Base-by-base conservation (phyloP, 2,113 vertebrate genomes). In the Scartelaos histophorus region DNA sequence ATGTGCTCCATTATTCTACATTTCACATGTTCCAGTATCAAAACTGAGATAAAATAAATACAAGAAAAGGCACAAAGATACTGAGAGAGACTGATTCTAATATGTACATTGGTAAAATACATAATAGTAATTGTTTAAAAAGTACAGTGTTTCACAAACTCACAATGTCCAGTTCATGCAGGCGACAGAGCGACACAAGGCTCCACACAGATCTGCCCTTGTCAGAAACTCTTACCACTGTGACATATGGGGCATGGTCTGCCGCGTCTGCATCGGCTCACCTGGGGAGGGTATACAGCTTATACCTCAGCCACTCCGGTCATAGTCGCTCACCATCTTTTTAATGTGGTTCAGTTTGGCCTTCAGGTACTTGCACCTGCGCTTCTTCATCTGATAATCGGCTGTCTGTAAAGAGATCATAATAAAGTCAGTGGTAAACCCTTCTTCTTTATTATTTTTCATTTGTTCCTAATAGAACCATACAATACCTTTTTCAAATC, bases 281-380 rank as follows among this genome's bases (percentile, higher is more conserved):
- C 12, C 5, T 11, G 0, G 34, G 57, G 67, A 69, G 57, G 75
- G n/a, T 0, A 1, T 4, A 0, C 0, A 0, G 19, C 43, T 51
- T 61, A 24, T 58, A 0, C 0, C 57, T 92, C 79, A 94, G 58
- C 74, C 78, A 29, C 60, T 81, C 76, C 68, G 90, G 64, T 96
- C 95, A 16, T 91, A 97, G 49, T 97, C 92, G 25, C 90, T 91
- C 57, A 97, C 96, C 95, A 91, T 95, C 83, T 88, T 92, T 90
- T 97, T 97, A 89, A 97, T 94, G 82, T 97, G 95, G 21, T 89
- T 95, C 34, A 97, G 91, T 84, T 95, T 97, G 67, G 82, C 86
- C 90, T 96, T 97, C 74, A 97, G 90, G 25, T 93, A 90, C 84
- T 96, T 97, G 82, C 94, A 95, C 51, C 92, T 82, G 75, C 87